phyloP scores from a whole-genome alignment of 2,797 vertebrate species.

The Apogon hyalosoma region DNA sequence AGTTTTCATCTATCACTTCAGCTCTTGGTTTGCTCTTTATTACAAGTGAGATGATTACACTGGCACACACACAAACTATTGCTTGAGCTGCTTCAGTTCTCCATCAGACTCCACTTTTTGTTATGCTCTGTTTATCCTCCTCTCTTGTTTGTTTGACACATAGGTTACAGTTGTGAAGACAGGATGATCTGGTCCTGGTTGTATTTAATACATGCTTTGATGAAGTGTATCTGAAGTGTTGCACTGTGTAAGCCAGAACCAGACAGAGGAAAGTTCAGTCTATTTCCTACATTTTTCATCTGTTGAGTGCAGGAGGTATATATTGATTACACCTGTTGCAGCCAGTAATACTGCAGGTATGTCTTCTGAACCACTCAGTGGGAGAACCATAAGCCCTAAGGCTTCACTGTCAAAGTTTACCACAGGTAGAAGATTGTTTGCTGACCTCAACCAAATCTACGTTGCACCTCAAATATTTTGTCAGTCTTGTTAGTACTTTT shows the following conservation, averaged over 20 bases:
- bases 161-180: slow-evolving; percentile 29
- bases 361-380: neutral
- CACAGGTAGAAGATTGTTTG: neutral
- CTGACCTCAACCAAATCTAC: too few relatives aligned
- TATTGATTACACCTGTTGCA: slow-evolving; percentile 22
- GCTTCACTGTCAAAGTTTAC: neutral
- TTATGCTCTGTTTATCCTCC: neutral
- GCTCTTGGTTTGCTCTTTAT: slow-evolving; percentile 55
- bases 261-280: slow-evolving; percentile 15
- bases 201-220: slow-evolving; percentile 53
- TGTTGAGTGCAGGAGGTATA: neutral
- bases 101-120: slow-evolving; percentile 20
- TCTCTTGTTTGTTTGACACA: slow-evolving; percentile 10
- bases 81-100: neutral
- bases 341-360: neutral
- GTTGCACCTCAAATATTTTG: too few relatives aligned
- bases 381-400: neutral
- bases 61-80: slow-evolving; percentile 9
- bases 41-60: slow-evolving; percentile 34
- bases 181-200: slow-evolving; percentile 50
- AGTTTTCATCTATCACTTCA: slow-evolving; percentile 48
- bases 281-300: neutral
- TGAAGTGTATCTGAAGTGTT: slow-evolving; percentile 32
- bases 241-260: slow-evolving; percentile 15
- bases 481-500: too few relatives aligned